phyloP scores from a whole-genome alignment of 2,113 vertebrate genomes.

The Ictalurus punctatus region DNA sequence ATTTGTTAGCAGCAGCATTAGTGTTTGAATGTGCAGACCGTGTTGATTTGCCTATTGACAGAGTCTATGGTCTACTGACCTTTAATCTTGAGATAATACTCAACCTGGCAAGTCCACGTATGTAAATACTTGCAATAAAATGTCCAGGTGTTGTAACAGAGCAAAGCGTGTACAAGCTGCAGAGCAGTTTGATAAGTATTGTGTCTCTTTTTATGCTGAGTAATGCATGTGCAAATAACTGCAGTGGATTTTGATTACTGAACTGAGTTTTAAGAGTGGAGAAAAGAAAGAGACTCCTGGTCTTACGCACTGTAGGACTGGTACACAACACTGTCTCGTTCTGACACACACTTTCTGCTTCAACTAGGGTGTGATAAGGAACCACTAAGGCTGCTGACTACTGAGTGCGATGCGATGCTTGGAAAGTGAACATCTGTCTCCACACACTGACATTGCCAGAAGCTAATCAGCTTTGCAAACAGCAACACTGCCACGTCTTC shows the following conservation, averaged over 20 bases:
- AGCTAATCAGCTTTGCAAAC: neutral
- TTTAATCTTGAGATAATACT: slow-evolving; percentile 11
- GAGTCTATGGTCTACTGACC: neutral
- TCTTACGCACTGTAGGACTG: neutral
- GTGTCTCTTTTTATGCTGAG: neutral
- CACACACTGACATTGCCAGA: neutral
- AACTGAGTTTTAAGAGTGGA: neutral
- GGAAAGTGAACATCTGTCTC: slow-evolving; percentile 15
- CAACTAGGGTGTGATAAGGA: neutral
- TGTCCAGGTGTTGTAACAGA: too few species aligned
- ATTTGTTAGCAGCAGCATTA: neutral
- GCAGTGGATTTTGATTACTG: neutral
- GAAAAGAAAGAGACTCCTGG: neutral
- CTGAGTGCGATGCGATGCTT: slow-evolving; percentile 1
- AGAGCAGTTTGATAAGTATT: neutral
- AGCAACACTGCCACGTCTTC: neutral
- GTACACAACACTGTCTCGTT: neutral
- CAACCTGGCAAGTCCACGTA: neutral
- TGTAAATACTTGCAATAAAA: neutral
- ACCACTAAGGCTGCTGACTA: neutral
- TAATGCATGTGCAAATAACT: neutral
- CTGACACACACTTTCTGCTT: neutral
- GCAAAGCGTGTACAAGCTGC: neutral
- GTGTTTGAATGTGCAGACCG: neutral
- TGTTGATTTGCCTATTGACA: neutral